Percentiles rank a stretch among this genome's conserved stretches.
Conservation (phyloP, 2,888 invertebrate species). For the Margaritifera margaritifera region DNA sequence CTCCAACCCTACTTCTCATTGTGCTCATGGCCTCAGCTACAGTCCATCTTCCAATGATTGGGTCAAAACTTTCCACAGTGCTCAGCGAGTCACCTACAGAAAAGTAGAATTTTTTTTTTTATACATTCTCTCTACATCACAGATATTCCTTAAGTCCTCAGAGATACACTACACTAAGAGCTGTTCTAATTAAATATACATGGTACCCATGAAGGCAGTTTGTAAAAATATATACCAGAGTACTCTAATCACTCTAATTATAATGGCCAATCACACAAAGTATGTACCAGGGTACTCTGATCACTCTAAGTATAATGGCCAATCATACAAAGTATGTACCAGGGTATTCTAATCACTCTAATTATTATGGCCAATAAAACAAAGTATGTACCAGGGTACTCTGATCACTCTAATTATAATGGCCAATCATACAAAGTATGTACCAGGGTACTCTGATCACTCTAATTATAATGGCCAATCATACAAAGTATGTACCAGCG, state of each 20-base stretch:
- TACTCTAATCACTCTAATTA: neutral
- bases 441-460: too few species aligned
- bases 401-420: too few species aligned
- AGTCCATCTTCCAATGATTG: slow-evolving; percentile 81
- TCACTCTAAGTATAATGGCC: too few species aligned
- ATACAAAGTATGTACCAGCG: too few species aligned
- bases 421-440: too few species aligned
- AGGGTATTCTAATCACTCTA: too few species aligned
- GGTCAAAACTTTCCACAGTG: slow-evolving; percentile 89
- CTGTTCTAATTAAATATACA: neutral
- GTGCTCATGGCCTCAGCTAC: slow-evolving; percentile 88
- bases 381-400: too few species aligned
- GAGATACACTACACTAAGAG: neutral
- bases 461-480: too few species aligned
- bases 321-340: too few species aligned
- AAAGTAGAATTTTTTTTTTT: neutral
- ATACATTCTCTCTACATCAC: neutral
- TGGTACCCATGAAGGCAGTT: neutral
- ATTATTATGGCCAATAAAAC: too few species aligned
- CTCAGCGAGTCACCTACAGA: slow-evolving; percentile 82
- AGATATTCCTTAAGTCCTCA: neutral
- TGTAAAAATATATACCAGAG: neutral
- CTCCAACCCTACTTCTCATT: slow-evolving; percentile 87
- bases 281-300: too few species aligned
- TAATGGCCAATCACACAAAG: neutral